Conservation (phyloP, 2,797 vertebrate genomes). For the Enteromius paludinosus region DNA sequence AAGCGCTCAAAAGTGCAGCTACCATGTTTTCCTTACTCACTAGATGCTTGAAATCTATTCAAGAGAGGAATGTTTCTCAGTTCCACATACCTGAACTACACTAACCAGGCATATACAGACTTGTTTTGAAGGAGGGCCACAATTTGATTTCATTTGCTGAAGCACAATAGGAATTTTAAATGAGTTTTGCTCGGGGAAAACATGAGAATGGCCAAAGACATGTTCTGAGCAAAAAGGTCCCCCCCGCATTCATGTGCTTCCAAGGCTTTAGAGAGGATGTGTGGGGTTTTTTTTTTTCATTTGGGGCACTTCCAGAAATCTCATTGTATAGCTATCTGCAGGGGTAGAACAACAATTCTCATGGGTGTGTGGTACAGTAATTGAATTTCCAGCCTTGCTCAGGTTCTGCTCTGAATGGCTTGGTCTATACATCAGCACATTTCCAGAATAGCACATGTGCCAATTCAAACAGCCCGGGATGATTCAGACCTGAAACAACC, state of each 20-base stretch:
- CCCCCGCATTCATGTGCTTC: not conserved
- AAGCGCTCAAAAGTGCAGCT: not conserved
- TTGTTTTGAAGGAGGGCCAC: constrained; percentile 39
- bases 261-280: not conserved
- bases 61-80: constrained; percentile 39
- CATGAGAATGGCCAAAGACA: not conserved
- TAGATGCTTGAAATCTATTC: constrained; percentile 2
- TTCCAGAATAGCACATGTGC: constrained; percentile 24
- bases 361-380: not conserved
- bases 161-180: not conserved
- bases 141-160: not conserved
- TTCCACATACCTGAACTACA: constrained; percentile 26
- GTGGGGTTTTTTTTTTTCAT: not conserved
- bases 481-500: constrained; percentile 11
- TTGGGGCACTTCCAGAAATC: not conserved
- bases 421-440: constrained; percentile 5
- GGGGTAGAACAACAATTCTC: constrained; percentile 1
- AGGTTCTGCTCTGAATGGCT: constrained; percentile 27
- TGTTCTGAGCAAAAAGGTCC: not conserved
- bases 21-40: constrained; percentile 42
- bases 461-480: constrained; percentile 29
- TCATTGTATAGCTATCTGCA: not conserved
- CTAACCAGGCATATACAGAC: constrained; percentile 54
- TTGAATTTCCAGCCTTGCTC: constrained; percentile 20
- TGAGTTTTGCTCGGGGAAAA: not conserved